phyloP scores from a whole-genome alignment of 2,888 invertebrate genomes.

The Tenthredo mesomela region DNA sequence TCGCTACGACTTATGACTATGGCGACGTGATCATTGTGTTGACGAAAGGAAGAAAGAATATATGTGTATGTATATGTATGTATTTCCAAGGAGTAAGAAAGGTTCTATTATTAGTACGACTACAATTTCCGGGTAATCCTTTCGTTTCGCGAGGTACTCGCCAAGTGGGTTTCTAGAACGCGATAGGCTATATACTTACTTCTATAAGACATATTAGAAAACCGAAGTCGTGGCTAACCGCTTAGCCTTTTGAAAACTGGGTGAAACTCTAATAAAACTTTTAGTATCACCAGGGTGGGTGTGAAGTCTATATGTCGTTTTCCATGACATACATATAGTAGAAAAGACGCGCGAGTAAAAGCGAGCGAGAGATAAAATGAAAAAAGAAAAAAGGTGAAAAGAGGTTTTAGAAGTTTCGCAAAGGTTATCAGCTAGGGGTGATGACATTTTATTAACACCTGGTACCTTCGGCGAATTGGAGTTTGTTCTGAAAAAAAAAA shows the following conservation, averaged over 20 bases:
- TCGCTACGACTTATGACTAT: background rate
- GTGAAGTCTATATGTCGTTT: background rate
- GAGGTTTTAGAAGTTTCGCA: conserved; percentile 10
- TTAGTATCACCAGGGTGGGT: background rate
- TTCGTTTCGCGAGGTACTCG: background rate
- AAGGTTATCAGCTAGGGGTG: conserved; percentile 13
- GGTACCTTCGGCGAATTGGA: background rate
- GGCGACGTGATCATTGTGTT: background rate
- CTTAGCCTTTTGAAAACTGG: background rate
- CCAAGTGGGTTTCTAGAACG: background rate
- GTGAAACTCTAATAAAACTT: background rate
- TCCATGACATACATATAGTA: background rate
- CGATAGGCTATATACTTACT: background rate
- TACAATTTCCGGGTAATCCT: conserved; percentile 11
- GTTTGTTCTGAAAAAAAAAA: background rate
- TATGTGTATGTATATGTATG: background rate
- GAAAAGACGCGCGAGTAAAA: background rate
- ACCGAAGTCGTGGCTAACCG: background rate
- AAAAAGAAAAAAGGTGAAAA: background rate
- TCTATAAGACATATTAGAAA: background rate
- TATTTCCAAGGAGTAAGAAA: background rate
- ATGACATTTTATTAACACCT: conserved; percentile 27
- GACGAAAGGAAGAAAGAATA: background rate
- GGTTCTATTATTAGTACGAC: conserved; percentile 8
- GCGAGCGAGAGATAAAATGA: background rate